Evolutionary conservation across 2,888 invertebrate species (phyloP), one percentile per base, ranked within the genome.

Genomic region (Hipparchia sbordonii): DNA sequence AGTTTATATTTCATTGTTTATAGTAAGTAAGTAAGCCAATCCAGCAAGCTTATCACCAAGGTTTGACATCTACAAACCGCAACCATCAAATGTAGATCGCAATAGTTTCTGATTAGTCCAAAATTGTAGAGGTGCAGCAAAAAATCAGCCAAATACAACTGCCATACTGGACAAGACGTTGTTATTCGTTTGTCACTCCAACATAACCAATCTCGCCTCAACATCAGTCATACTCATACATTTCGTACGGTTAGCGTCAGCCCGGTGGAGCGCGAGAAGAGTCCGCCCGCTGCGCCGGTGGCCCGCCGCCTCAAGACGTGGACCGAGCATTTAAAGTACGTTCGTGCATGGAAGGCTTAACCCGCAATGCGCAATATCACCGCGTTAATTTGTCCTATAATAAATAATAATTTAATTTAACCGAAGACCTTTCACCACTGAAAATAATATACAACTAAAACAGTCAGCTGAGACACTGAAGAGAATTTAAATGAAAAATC

Each of bases 301-400:
- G 77, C 88, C 73, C 89, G 92, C 76, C 91, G 92, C 77, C 86
- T 89, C 87, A 92, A 92, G 89, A 88, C 85, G 72, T 92, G 92
- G 92, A 87, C 90, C 77, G 90, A 91, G 79, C 88, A 89, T 76
- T 80, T 91, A 83, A 92, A 92, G 92, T 92, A 92, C 84, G 91
- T 91, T 81, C 78, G 74, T 82, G 84, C 85, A 85, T 84, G 82
- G 56, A 46, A 12, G 9, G 56, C 12, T 60, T 60, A 39, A 10
- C 46, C 56, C 23, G 56, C 13, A 59, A 23, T 67, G 46, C 57
- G 57, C 46, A 57, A 57, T 46, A 67, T 56, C 46, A 67, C 46
- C 48, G n/a, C 65, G 48, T 70, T 23, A 39, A 39, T 8, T 7
- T 8, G 2, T 12, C 9, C 5, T 23, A 60, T 48, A 48, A 23